Percentiles rank a stretch among this genome's conserved stretches.
These are phyloP conservation scores for Ceyx melanurus DNA, from an alignment of 2,113 vertebrate species.

Conservation along the genomic window DNA sequence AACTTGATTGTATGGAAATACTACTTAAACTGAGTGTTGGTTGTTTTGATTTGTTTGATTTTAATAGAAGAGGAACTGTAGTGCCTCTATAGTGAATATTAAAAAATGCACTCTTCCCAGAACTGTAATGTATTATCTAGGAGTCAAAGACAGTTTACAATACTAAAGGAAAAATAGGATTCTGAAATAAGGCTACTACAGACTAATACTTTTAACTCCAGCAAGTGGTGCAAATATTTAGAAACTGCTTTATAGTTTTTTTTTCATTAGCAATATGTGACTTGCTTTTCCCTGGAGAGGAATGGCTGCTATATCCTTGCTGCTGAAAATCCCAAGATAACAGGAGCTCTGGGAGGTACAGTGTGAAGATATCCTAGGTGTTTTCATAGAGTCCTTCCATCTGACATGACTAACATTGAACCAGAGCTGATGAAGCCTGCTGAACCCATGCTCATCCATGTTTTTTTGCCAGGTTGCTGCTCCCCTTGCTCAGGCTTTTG, in stretches of 20 bases:
- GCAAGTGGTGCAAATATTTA: not conserved
- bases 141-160: not conserved
- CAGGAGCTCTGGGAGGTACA: not conserved
- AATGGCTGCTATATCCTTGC: not conserved
- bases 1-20: not conserved
- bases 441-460: not conserved
- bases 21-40: not conserved
- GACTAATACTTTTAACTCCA: not conserved
- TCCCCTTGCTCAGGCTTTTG: not conserved
- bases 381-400: not conserved
- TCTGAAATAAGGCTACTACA: not conserved
- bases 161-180: not conserved
- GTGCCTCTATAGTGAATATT: not conserved
- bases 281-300: not conserved
- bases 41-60: not conserved
- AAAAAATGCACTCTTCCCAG: not conserved
- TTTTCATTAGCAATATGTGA: not conserved
- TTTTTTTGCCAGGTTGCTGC: not conserved
- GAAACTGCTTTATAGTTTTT: not conserved
- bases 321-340: not conserved
- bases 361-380: not conserved
- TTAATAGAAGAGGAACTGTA: not conserved
- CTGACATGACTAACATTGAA: not conserved
- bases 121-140: not conserved
- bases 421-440: not conserved